Conservation (phyloP, 1,140 invertebrate species). For the Myzus persicae region DNA sequence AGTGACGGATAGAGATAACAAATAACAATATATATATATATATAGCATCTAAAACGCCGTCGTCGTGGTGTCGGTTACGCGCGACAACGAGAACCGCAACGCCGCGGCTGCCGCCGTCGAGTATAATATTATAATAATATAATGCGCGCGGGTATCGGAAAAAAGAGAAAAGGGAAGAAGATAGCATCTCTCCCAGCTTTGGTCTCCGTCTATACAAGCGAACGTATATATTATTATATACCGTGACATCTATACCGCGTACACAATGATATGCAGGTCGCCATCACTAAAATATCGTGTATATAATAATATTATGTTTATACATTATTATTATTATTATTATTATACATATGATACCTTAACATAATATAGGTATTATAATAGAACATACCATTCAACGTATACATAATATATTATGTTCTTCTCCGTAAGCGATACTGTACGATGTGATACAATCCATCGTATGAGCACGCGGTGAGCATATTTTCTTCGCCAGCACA, state of each 20-base stretch:
- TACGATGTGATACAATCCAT: background rate
- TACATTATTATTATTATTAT: background rate
- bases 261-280: background rate
- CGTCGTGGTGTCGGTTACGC: background rate
- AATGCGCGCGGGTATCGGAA: background rate
- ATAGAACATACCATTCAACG: background rate
- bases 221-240: background rate
- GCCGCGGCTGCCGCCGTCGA: background rate
- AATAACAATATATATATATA: background rate
- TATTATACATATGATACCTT: background rate
- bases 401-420: background rate
- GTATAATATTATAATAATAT: background rate
- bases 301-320: background rate
- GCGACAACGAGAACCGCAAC: slow-evolving; percentile 20
- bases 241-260: slow-evolving; percentile 18
- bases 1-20: background rate
- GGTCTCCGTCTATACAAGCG: background rate
- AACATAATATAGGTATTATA: background rate
- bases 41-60: background rate
- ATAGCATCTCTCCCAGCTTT: slow-evolving; percentile 8
- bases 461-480: background rate
- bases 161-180: background rate
- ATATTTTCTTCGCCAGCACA: background rate
- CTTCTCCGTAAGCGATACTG: too few species aligned
- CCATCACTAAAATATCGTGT: background rate